phyloP scores from a whole-genome alignment of 2,888 invertebrate genomes.

The Xanthorhoe spadicearia region DNA sequence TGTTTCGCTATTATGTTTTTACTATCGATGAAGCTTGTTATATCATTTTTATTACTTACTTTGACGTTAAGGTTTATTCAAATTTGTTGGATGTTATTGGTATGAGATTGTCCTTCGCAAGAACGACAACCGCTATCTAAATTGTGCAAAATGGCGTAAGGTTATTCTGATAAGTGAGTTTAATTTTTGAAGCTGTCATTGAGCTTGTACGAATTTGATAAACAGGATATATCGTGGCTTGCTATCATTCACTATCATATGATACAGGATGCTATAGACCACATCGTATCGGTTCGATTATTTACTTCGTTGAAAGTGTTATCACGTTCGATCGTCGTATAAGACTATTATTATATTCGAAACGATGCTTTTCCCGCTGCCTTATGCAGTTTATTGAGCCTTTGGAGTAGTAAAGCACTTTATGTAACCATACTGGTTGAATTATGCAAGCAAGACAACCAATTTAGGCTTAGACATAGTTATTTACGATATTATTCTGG shows the following conservation, averaged over 20 bases:
- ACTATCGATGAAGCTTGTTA: not conserved
- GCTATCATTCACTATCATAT: constrained; percentile 7
- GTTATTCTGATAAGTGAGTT: no score
- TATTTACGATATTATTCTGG: constrained; percentile 1
- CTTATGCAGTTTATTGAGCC: constrained; percentile 24
- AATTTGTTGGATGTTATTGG: not conserved
- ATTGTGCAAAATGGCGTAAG: not conserved
- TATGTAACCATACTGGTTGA: constrained; percentile 21
- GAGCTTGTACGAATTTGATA: not conserved
- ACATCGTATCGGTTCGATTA: constrained; percentile 22
- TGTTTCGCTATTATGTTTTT: not conserved
- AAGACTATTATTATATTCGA: constrained; percentile 23
- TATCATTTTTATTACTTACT: not conserved
- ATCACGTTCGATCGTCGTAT: constrained; percentile 30
- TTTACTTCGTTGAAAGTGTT: constrained; percentile 29
- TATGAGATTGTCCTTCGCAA: not conserved
- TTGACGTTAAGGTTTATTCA: not conserved
- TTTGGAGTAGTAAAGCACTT: constrained; percentile 20
- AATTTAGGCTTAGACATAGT: constrained; percentile 7
- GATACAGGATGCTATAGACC: constrained; percentile 22
- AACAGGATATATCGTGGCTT: constrained; percentile 10
- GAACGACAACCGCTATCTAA: not conserved
- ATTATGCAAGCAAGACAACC: constrained; percentile 20
- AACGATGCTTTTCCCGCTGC: constrained; percentile 14
- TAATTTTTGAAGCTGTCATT: not conserved